Percentiles rank a stretch among this genome's conserved stretches.
These are phyloP conservation scores for Thrips palmi DNA, from an alignment of 1,140 invertebrate species.

Conservation along the genomic window DNA sequence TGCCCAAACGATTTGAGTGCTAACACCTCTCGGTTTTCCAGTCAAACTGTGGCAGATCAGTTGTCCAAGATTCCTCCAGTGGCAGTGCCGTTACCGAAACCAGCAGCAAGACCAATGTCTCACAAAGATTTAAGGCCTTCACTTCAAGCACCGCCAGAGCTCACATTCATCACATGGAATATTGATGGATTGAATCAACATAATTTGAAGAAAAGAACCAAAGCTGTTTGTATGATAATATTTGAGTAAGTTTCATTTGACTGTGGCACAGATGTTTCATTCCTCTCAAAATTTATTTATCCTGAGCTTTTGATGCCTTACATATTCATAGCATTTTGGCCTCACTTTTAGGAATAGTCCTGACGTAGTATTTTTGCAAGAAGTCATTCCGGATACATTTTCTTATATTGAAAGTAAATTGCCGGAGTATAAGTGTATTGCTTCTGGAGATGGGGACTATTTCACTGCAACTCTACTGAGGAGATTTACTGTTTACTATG, in stretches of 20 bases:
- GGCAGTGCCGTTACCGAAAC: neutral
- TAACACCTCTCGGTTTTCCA: neutral
- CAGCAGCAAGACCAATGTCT: neutral
- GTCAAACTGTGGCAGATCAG: too few relatives aligned
- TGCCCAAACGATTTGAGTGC: neutral
- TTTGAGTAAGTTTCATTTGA: too few relatives aligned
- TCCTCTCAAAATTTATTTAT: too few relatives aligned
- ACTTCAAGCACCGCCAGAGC: conserved; percentile 19
- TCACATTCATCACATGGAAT: conserved; percentile 36
- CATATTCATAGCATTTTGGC: too few relatives aligned
- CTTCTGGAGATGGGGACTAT: conserved; percentile 23
- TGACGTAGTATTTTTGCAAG: conserved; percentile 42
- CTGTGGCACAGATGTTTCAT: too few relatives aligned
- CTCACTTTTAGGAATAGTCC: too few relatives aligned
- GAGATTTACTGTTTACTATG: conserved; percentile 23
- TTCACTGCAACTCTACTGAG: conserved; percentile 30
- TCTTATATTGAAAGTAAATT: conserved; percentile 22
- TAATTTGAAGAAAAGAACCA: conserved; percentile 30
- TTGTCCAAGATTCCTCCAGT: neutral
- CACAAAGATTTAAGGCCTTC: conserved; percentile 9
- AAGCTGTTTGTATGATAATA: conserved; percentile 30
- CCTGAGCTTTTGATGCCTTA: too few relatives aligned
- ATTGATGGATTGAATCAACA: conserved; percentile 38
- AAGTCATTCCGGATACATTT: conserved; percentile 30
- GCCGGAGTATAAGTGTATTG: conserved; percentile 23